phyloP scores from a whole-genome alignment of 2,797 vertebrate genomes.

The Tapirus indicus region DNA sequence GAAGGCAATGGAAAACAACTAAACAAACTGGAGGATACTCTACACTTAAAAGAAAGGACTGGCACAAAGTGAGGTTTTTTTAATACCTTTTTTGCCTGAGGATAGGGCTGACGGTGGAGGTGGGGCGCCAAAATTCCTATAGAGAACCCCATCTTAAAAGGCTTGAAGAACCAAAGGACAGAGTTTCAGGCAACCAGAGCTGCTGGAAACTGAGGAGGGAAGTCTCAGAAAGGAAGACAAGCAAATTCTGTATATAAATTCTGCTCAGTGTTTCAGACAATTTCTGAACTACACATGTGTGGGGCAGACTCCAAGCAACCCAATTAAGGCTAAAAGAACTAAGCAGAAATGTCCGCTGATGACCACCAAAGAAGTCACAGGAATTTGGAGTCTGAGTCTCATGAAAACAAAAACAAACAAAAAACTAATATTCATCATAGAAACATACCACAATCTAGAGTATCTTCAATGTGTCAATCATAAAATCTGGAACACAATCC shows the following conservation, averaged over 20 bases:
- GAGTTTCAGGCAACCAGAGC: neutral
- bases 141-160: neutral
- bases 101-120: neutral
- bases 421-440: neutral
- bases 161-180: neutral
- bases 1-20: neutral
- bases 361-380: neutral
- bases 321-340: slow-evolving; percentile 39
- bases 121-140: neutral
- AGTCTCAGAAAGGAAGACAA: neutral
- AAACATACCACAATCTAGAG: neutral
- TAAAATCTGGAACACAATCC: neutral
- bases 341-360: slow-evolving; percentile 1
- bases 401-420: slow-evolving; percentile 41
- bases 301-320: neutral
- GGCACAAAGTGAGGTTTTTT: neutral
- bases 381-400: neutral
- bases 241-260: neutral
- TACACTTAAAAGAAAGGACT: neutral
- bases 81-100: neutral
- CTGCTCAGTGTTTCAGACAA: neutral
- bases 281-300: neutral
- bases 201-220: neutral
- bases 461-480: neutral
- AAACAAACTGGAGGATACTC: neutral